These are phyloP conservation scores for Pachypanchax playfairii DNA, from an alignment of 2,113 vertebrate species.

Conservation along the genomic window DNA sequence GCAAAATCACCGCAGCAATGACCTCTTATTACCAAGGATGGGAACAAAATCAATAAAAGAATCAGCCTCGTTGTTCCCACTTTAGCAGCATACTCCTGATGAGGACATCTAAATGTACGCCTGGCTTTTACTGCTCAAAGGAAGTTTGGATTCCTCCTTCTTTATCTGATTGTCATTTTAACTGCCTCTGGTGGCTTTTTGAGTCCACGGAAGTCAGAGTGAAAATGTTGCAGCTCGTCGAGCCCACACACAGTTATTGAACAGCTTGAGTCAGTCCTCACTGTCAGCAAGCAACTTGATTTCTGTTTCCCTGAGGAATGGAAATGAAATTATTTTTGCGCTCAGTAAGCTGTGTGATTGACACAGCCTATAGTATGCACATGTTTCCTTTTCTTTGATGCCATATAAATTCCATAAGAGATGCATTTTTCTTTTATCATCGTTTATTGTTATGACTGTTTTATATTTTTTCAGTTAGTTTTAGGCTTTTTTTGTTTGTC, in stretches of 20 bases:
- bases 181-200: conserved; percentile 24
- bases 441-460: conserved; percentile 13
- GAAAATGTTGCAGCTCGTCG: conserved; percentile 34
- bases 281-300: conserved; percentile 58
- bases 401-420: conserved; percentile 14
- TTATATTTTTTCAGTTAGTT: conserved; percentile 13
- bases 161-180: conserved; percentile 38
- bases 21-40: conserved; percentile 39
- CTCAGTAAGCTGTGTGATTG: conserved; percentile 48
- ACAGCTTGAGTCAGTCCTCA: conserved; percentile 50
- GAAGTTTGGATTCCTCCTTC: conserved; percentile 4
- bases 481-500: conserved; percentile 4
- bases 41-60: conserved; percentile 41
- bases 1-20: conserved; percentile 18
- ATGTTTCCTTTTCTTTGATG: conserved; percentile 15
- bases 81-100: conserved; percentile 27
- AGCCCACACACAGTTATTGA: conserved; percentile 43
- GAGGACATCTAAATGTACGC: conserved; percentile 29
- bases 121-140: conserved; percentile 16
- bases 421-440: background rate
- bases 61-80: conserved; percentile 1
- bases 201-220: conserved; percentile 6
- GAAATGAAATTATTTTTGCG: conserved; percentile 51
- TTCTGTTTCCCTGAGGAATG: conserved; percentile 46
- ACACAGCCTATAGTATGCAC: conserved; percentile 29